Evolutionary conservation across 2,113 vertebrate genomes (phyloP), one percentile per base, ranked within the genome.

Genomic region (Hippocampus comes): DNA sequence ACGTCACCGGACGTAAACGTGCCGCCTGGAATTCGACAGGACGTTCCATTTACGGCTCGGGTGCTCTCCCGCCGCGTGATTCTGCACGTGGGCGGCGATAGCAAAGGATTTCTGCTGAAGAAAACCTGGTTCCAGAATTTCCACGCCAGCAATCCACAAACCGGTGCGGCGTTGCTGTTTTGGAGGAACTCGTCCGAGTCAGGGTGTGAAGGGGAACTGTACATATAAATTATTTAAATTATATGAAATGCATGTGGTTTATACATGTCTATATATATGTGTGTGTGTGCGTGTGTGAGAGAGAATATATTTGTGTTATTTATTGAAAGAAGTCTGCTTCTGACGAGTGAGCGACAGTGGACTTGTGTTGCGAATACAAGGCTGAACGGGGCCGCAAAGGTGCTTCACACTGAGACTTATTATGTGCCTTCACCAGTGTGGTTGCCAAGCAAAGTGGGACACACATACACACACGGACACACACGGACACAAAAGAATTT

Each of bases 151-250:
- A 55, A n/a, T 55, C 21, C 53, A n/a, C 53, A n/a, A 55, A n/a
- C 53, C 64, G 18, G 34, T 48, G 57, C 70, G 21, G 75, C 38
- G 10, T 67, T 2, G 65, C 81, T 79, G 64, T 75, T 73, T 72
- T 5, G 12, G 63, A 81, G 49, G 70, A 85, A 81, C 81, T 76
- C 11, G 1, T 11, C 23, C 49, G n/a, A 74, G 82, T 46, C 66
- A 34, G 27, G 48, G 68, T 57, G 76, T 64, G 76, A 77, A 66
- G 71, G 68, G 74, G 49, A 63, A 78, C 75, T 93, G 90, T 91
- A 93, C 89, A 95, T 96, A 98, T 99, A 98, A 99, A 94, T 99
- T 98, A 97, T 95, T 98, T 99, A 98, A 99, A 94, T 99, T 99
- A 99, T 98, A 96, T 92, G 90, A 96, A 96, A 95, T 95, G 95